Evolutionary conservation across 2,113 vertebrate species (phyloP), one percentile per base, ranked within the genome.

Genomic region (Anarrhichthys ocellatus): DNA sequence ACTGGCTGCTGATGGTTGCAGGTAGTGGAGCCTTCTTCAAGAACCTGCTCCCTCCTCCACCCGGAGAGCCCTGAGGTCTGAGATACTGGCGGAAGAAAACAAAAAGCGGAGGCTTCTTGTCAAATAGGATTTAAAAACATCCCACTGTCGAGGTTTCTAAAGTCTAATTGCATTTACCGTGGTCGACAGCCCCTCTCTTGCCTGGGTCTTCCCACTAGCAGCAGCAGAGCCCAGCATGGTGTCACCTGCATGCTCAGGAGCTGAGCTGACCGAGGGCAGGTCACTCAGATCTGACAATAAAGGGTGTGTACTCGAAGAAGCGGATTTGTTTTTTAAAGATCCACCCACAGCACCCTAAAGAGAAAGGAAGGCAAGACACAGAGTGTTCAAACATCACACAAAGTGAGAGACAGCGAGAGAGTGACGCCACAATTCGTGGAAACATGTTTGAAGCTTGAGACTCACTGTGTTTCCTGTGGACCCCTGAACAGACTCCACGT

Each of bases 31-130:
- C 68, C 72, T 94, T 94, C 76, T 96, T 97, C 4, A 97, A 84
- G 89, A 97, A 97, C 36, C 96, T 91, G 82, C 92, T 91, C 0
- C 89, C 87, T 72, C 77, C 81, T 68, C 70, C 95, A 85, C 80
- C 76, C 38, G 84, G 22, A 80, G 88, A 86, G 40, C 81, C 90
- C 80, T 82, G 84, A 5, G 75, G 80, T 58, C 69, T 72, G 52
- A 61, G 10, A 52, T 73, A 58, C 92, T 91, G 29, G 44, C 2
- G 32, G 14, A 20, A 34, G 22, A 46, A 65, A 72, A 6, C 9
- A 67, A n/a, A 46, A 36, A 9, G 22, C 11, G 11, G 9, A 58
- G 22, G 20, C 34, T 52, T 27, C 6, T 14, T 36, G 17, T 71
- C 10, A 58, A 10, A 46, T 14, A 27, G 54, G 5, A 59, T 2